Conservation (phyloP, 2,797 vertebrate species). For the Momotus momota region DNA sequence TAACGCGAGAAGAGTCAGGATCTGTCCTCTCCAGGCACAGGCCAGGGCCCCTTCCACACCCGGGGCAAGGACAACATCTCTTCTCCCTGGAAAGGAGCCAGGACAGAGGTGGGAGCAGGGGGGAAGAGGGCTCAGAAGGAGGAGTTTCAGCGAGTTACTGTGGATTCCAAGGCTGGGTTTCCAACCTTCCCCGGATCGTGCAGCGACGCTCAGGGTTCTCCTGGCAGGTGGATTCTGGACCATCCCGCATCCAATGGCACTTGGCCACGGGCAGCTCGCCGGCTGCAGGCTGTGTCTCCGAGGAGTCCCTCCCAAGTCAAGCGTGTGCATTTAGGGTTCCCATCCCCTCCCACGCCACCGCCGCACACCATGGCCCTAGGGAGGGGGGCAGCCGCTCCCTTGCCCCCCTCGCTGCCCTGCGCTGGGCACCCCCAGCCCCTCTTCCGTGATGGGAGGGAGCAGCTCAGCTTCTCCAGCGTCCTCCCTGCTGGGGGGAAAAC, state of each 20-base stretch:
- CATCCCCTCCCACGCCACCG: neutral
- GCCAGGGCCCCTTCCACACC: neutral
- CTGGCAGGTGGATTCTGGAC: neutral
- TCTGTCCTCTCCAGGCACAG: neutral
- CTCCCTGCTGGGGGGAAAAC: neutral
- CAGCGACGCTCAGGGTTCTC: neutral
- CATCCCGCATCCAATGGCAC: neutral
- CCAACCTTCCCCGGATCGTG: neutral
- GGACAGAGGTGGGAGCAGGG: neutral
- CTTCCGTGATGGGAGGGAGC: accelerated
- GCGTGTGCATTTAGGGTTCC: neutral
- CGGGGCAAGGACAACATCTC: neutral
- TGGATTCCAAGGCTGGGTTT: neutral
- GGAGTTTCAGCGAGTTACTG: neutral
- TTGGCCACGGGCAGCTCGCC: neutral
- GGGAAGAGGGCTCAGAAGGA: neutral
- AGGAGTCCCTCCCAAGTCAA: neutral
- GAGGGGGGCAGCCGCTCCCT: neutral
- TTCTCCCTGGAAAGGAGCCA: neutral
- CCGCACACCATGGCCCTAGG: neutral
- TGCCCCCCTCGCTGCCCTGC: accelerated
- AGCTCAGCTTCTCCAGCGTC: neutral
- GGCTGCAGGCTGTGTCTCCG: neutral
- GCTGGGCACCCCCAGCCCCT: neutral
- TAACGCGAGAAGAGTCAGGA: neutral